Evolutionary conservation across 2,797 vertebrate genomes (phyloP).

Genomic region (Xiphorhynchus erythropygius): DNA sequence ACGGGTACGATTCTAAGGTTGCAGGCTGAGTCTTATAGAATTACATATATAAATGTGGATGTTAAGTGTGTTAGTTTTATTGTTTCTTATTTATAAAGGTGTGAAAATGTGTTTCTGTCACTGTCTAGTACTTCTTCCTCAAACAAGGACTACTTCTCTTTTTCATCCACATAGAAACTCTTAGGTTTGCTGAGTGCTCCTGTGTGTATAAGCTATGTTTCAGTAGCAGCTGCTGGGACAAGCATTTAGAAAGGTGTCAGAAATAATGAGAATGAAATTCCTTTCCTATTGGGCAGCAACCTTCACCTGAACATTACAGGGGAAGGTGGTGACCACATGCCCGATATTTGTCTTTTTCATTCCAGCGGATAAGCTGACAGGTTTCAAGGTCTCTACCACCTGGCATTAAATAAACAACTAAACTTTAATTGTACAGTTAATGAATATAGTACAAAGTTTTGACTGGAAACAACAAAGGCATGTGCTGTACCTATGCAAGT

Average conservation of each 20-base stretch:
- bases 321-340: background rate
- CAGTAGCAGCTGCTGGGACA: background rate
- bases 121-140: background rate
- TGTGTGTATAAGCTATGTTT: background rate
- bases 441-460: background rate
- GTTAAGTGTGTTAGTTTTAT: background rate
- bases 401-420: background rate
- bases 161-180: background rate
- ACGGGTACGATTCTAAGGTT: background rate
- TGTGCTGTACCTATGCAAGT: background rate
- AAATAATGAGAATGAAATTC: background rate
- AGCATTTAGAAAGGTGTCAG: background rate
- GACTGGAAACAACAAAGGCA: background rate
- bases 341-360: background rate
- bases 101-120: background rate
- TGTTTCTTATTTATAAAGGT: background rate
- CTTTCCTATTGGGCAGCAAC: background rate
- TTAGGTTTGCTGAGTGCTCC: accelerated
- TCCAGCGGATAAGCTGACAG: accelerated
- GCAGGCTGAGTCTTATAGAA: background rate
- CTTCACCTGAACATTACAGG: background rate
- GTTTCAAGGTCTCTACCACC: background rate
- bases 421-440: background rate
- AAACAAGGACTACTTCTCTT: background rate
- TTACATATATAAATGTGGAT: background rate